phyloP scores from a whole-genome alignment of 2,888 invertebrate genomes.

The Oscheius sp. region DNA sequence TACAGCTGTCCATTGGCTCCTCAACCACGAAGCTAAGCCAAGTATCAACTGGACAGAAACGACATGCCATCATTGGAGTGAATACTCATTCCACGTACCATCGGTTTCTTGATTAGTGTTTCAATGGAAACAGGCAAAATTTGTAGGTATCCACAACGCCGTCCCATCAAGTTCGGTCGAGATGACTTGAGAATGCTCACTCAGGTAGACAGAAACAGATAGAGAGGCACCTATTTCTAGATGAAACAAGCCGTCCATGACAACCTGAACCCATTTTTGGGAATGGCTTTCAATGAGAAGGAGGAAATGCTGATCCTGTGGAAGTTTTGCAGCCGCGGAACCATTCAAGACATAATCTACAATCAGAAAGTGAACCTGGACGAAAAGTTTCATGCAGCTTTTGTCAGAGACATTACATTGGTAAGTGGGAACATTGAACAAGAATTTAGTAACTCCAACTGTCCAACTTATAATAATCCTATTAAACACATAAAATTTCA shows the following conservation, averaged over 20 bases:
- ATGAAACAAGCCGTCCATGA: conserved; percentile 93
- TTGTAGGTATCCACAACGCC: conserved; percentile 63
- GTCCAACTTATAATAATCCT: not conserved
- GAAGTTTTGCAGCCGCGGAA: conserved; percentile 72
- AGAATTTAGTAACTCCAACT: no score
- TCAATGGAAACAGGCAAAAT: not conserved
- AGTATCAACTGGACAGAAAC: conserved; percentile 63
- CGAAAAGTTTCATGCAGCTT: conserved; percentile 94
- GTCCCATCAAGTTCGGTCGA: conserved; percentile 64
- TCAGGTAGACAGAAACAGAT: conserved; percentile 29
- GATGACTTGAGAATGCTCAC: conserved; percentile 64
- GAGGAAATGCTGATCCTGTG: conserved; percentile 70
- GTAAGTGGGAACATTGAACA: conserved; percentile 35
- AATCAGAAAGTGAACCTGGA: conserved; percentile 97
- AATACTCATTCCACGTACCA: conserved; percentile 72
- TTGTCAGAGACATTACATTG: conserved; percentile 92
- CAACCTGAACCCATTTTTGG: conserved; percentile 96
- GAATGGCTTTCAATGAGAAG: conserved; percentile 76
- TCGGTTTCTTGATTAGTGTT: conserved; percentile 7
- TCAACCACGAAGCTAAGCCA: conserved; percentile 68
- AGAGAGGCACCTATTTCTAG: conserved; percentile 62
- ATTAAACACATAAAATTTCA: not conserved
- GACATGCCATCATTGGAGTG: conserved; percentile 68
- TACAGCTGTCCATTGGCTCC: conserved; percentile 66
- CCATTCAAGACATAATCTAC: conserved; percentile 88